Evolutionary conservation across 1,140 invertebrate genomes (phyloP).

Genomic region (Trinorchestia longiramus): DNA sequence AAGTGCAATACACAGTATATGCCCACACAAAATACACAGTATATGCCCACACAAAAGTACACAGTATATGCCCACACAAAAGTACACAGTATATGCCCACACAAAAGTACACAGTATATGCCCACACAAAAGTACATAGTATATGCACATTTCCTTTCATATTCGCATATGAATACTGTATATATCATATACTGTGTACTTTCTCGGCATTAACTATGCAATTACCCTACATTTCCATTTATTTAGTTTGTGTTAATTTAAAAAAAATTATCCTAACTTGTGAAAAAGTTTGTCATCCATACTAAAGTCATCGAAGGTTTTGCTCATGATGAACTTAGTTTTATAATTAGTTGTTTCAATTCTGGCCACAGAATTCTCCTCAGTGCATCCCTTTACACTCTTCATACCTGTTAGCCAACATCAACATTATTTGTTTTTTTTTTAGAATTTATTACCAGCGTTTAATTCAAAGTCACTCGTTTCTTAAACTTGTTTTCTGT

Average conservation of each 20-base stretch:
- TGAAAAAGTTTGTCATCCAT: neutral
- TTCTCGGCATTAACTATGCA: too few relatives aligned
- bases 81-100: too few relatives aligned
- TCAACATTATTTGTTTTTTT: neutral
- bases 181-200: neutral
- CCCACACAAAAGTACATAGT: too few relatives aligned
- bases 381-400: neutral
- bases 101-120: too few relatives aligned
- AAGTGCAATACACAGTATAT: too few relatives aligned
- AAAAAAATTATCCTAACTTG: neutral
- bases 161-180: too few relatives aligned
- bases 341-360: neutral
- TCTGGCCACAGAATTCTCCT: neutral
- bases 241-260: neutral
- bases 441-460: neutral
- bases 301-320: neutral
- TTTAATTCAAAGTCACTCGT: neutral
- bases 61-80: too few relatives aligned
- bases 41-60: too few relatives aligned
- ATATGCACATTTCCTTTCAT: too few relatives aligned
- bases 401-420: neutral
- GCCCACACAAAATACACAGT: too few relatives aligned
- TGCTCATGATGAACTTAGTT: neutral
- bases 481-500: neutral
- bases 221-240: too few relatives aligned